Percentiles rank a stretch among this genome's conserved stretches.
Conservation (phyloP, 2,797 vertebrate species). For the Allobates femoralis region DNA sequence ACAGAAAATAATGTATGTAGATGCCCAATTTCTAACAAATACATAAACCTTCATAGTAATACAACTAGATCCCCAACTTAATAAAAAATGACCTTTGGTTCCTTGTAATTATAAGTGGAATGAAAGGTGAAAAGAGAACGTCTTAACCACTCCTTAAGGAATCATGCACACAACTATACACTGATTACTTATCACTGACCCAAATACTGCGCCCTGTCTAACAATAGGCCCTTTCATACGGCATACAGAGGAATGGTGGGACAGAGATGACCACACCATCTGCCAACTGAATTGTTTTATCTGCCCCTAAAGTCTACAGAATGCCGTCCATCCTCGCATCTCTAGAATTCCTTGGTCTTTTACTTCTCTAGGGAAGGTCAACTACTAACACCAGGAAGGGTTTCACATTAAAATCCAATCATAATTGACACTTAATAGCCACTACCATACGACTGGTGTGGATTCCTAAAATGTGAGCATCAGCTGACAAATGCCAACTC, state of each 20-base stretch:
- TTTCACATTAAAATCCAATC: constrained; percentile 11
- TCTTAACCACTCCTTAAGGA: too few relatives aligned
- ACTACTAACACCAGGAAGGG: not conserved
- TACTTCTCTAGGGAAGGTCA: not conserved
- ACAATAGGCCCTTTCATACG: not conserved
- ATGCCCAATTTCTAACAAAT: too few relatives aligned
- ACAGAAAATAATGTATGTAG: too few relatives aligned
- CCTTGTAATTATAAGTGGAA: too few relatives aligned
- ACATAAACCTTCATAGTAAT: too few relatives aligned
- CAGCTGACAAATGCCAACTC: constrained; percentile 26
- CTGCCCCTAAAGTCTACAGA: not conserved
- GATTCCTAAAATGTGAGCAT: not conserved
- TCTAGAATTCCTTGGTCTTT: not conserved
- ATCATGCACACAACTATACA: too few relatives aligned
- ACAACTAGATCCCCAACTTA: too few relatives aligned
- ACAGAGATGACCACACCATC: too few relatives aligned
- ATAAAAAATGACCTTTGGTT: too few relatives aligned
- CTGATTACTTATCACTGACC: not conserved
- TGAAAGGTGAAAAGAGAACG: too few relatives aligned
- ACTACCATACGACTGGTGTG: not conserved
- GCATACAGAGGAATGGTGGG: not conserved
- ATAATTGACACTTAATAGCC: constrained; percentile 14
- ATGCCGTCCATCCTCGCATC: not conserved
- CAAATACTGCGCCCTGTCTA: not conserved
- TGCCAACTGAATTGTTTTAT: not conserved